phyloP scores from a whole-genome alignment of 2,888 invertebrate species.

The Metalampra italica region DNA sequence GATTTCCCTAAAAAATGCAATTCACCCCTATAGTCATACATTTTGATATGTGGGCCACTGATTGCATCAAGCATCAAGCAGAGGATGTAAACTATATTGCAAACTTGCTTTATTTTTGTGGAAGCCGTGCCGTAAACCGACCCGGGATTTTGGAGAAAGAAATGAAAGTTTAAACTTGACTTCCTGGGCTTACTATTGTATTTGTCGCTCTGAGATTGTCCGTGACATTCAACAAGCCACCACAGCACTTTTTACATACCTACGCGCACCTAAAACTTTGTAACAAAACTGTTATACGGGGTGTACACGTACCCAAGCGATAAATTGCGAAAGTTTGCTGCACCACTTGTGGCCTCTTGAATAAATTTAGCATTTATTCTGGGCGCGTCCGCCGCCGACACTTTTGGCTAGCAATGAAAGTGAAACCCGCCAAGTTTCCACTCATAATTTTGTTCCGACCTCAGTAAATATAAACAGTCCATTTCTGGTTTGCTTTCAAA shows the following conservation, averaged over 20 bases:
- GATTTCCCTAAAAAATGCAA: no score
- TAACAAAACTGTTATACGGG: slow-evolving; percentile 1
- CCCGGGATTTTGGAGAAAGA: no score
- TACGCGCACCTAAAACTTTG: neutral
- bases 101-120: no score
- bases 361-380: slow-evolving; percentile 42
- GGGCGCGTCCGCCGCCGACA: slow-evolving; percentile 15
- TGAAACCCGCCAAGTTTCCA: slow-evolving; percentile 13
- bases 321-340: slow-evolving; percentile 37
- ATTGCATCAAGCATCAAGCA: no score
- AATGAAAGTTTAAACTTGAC: no score
- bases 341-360: slow-evolving; percentile 32
- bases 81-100: no score
- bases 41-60: no score
- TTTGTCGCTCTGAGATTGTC: no score
- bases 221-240: neutral
- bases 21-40: no score
- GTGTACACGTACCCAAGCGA: slow-evolving; percentile 20
- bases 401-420: slow-evolving; percentile 19
- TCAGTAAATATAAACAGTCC: slow-evolving; percentile 1
- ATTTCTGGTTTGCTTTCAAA: neutral
- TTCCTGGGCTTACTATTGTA: no score
- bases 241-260: neutral
- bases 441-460: slow-evolving; percentile 2
- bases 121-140: no score